Base-by-base conservation (phyloP, 2,888 invertebrate genomes). In the Cataglyphis livida region DNA sequence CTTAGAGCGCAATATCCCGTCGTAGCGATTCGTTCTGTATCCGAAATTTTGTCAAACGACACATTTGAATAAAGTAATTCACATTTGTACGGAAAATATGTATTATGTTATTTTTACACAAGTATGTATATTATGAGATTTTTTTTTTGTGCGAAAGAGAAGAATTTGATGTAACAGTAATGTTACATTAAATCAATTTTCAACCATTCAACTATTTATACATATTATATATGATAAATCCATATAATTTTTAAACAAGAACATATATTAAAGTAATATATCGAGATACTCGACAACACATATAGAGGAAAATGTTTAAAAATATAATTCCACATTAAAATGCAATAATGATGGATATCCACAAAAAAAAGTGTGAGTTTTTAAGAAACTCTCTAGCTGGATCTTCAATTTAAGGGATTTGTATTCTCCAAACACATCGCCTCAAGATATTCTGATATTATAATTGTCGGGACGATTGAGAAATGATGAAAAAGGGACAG, bases 21-120 rank as follows among this genome's bases (percentile, higher is more conserved):
- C 78, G 65, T 82, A 78, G 59, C 66, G 78, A 82, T 70, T 84
- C 82, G 82, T 84, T 84, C 82, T 84, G 84, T 84, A 84, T 68
- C 75, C 84, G 70, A 83, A 84, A 84, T 82, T 74, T 84, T 79
- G 84, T 84, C 84, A 84, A 84, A 82, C 70, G 64, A 84, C 82
- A 84, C 82, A 84, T 84, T 84, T 89, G 87, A 89, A 89, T 89
- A 89, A 89, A 89, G 84, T 83, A 81, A 89, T 89, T 89, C 89
- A 86, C 75, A 89, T 89, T 89, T 89, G 89, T 89, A 89, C 85
- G 85, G 84, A 78, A 82, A 12, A 51, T 62, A 54, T 78, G 73
- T 48, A 74, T 78, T 48, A 41, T 57, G 44, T 79, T 70, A 59
- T 79, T 79, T 70, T 70, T 79, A 35, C n/a, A 51, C 18, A 28